Percentiles rank a stretch among this genome's conserved stretches.
These are phyloP conservation scores for Lepisosteus oculatus DNA, from an alignment of 2,113 vertebrate species.

Conservation along the genomic window DNA sequence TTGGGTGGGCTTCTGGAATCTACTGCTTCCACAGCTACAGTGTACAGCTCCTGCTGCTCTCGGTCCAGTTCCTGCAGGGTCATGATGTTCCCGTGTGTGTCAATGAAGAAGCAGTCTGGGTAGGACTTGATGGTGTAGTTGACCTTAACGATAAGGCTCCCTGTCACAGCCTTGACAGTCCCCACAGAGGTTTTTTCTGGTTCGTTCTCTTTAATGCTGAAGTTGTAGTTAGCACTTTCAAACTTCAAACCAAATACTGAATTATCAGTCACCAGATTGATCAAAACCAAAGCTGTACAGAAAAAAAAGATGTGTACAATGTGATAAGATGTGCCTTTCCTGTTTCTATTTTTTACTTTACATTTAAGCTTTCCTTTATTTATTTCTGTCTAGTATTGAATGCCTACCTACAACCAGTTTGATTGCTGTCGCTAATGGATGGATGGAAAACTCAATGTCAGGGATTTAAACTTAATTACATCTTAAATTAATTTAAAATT, in stretches of 20 bases:
- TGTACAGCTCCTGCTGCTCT: constrained; percentile 60
- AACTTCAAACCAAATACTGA: constrained; percentile 52
- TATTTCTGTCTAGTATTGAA: no score
- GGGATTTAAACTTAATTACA: no score
- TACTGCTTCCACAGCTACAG: constrained; percentile 60
- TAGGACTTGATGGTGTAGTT: constrained; percentile 58
- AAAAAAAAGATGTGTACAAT: background rate
- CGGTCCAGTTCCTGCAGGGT: constrained; percentile 48
- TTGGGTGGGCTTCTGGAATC: constrained; percentile 59
- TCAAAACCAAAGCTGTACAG: constrained; percentile 46
- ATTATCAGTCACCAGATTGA: constrained; percentile 48
- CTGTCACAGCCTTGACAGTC: constrained; percentile 48
- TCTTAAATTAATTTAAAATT: no score
- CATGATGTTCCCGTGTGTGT: constrained; percentile 47
- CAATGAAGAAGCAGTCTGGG: constrained; percentile 54
- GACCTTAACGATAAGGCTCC: constrained; percentile 42
- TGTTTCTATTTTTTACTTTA: no score
- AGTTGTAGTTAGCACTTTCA: constrained; percentile 59
- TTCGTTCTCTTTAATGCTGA: constrained; percentile 56
- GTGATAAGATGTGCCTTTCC: no score
- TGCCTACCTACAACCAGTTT: no score
- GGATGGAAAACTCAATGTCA: no score
- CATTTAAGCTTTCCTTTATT: no score
- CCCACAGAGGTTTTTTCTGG: constrained; percentile 46
- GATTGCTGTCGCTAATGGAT: no score